phyloP scores from a whole-genome alignment of 2,113 vertebrate genomes.

The Loxodonta africana region DNA sequence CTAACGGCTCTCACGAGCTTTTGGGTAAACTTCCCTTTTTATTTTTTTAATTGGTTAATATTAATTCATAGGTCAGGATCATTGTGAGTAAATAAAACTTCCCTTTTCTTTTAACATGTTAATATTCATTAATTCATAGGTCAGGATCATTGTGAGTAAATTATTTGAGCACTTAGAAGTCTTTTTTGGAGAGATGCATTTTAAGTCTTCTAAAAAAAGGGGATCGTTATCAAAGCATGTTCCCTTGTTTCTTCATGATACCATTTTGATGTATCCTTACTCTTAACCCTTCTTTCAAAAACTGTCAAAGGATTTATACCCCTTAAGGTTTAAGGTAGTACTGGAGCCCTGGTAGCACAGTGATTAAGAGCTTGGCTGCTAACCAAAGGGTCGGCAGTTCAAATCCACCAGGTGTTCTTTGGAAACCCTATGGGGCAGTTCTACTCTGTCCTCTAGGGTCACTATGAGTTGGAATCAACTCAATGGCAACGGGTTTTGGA shows the following conservation, averaged over 20 bases:
- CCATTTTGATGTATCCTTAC: background rate
- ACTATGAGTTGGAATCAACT: no score
- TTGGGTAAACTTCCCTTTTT: background rate
- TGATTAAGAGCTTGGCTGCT: no score
- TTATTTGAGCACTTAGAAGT: background rate
- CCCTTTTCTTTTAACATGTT: background rate
- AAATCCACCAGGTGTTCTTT: no score
- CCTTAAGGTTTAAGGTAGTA: background rate
- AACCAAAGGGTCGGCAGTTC: no score
- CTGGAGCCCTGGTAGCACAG: no score
- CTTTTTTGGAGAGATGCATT: conserved; percentile 26
- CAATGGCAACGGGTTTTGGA: no score
- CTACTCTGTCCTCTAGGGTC: no score
- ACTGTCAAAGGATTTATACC: background rate
- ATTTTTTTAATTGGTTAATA: background rate
- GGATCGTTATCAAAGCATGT: background rate
- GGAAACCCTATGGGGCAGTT: no score
- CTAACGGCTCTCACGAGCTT: conserved; percentile 13
- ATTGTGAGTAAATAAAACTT: background rate
- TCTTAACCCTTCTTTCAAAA: conserved; percentile 47
- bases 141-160: conserved; percentile 9
- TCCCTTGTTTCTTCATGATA: background rate
- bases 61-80: conserved; percentile 17
- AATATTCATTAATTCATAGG: background rate
- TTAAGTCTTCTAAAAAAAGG: background rate